These are phyloP conservation scores for Drosophila subsilvestris DNA, from an alignment of 2,888 invertebrate species.

Conservation along the genomic window DNA sequence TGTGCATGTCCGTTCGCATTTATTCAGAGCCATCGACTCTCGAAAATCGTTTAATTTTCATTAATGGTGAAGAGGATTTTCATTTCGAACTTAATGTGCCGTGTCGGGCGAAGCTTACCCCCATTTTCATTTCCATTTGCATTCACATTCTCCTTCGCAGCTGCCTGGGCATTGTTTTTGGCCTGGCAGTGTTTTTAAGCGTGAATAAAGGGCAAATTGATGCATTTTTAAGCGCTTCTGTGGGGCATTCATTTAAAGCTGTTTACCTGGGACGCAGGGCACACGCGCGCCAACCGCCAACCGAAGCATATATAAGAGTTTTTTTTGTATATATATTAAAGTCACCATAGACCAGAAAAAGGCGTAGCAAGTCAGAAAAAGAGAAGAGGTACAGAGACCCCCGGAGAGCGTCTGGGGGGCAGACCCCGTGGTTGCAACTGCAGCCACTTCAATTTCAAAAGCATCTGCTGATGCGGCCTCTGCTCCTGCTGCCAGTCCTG, in stretches of 20 bases:
- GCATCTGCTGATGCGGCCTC: slow-evolving; percentile 53
- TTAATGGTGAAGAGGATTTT: slow-evolving; percentile 73
- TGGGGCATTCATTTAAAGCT: slow-evolving; percentile 72
- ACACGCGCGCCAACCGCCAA: too few relatives aligned
- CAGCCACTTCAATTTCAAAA: slow-evolving; percentile 74
- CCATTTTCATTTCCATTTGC: slow-evolving; percentile 27
- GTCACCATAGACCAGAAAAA: slow-evolving; percentile 44
- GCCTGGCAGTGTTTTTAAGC: slow-evolving; percentile 47
- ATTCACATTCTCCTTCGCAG: slow-evolving; percentile 24
- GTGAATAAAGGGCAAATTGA: slow-evolving; percentile 63
- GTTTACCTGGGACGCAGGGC: slow-evolving; percentile 64
- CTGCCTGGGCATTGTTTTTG: slow-evolving; percentile 54
- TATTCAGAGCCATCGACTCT: slow-evolving; percentile 49
- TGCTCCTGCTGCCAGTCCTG: slow-evolving; percentile 8
- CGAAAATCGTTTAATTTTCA: slow-evolving; percentile 81
- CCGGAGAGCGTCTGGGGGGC: slow-evolving; percentile 5
- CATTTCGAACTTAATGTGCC: slow-evolving; percentile 71
- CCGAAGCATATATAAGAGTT: slow-evolving; percentile 51
- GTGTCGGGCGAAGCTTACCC: slow-evolving; percentile 31
- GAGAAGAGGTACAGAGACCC: slow-evolving; percentile 8
- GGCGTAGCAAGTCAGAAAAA: neutral
- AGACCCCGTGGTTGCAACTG: slow-evolving; percentile 23
- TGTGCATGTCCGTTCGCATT: slow-evolving; percentile 19
- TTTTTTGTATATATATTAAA: slow-evolving; percentile 66
- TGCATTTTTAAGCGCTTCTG: slow-evolving; percentile 73